These are phyloP conservation scores for Willowsia nigromaculata DNA, from an alignment of 2,888 invertebrate species.

Conservation along the genomic window DNA sequence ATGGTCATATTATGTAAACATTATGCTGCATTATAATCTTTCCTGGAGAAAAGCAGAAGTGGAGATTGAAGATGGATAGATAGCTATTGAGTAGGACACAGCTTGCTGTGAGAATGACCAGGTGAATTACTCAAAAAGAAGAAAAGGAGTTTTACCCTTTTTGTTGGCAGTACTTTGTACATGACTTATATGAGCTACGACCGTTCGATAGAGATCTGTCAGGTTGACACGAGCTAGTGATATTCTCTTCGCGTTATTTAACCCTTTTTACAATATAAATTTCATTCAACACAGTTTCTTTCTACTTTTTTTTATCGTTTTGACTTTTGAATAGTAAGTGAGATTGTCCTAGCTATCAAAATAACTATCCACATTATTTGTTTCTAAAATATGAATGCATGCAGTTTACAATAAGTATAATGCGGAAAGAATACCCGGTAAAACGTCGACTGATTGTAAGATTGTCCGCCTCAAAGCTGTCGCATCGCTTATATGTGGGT, in stretches of 20 bases:
- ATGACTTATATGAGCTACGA: constrained; percentile 74
- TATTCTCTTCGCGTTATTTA: constrained; percentile 72
- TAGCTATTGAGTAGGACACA: constrained; percentile 45
- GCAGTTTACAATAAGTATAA: neutral
- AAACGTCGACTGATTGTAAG: no score
- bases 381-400: neutral
- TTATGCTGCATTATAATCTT: neutral
- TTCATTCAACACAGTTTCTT: constrained; percentile 18
- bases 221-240: constrained; percentile 76
- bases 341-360: neutral
- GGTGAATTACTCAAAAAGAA: constrained; percentile 60
- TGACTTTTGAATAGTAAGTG: constrained; percentile 3
- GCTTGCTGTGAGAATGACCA: constrained; percentile 70
- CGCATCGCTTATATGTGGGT: neutral
- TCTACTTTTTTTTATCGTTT: neutral
- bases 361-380: neutral
- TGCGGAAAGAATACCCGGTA: no score
- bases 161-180: neutral
- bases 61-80: constrained; percentile 33
- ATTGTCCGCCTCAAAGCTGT: neutral
- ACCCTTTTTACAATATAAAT: constrained; percentile 40
- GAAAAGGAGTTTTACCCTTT: constrained; percentile 10
- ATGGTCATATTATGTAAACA: neutral
- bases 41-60: constrained; percentile 14
- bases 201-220: constrained; percentile 78